These are phyloP conservation scores for Andrena cerasifolii DNA, from an alignment of 1,140 invertebrate species.

Conservation along the genomic window DNA sequence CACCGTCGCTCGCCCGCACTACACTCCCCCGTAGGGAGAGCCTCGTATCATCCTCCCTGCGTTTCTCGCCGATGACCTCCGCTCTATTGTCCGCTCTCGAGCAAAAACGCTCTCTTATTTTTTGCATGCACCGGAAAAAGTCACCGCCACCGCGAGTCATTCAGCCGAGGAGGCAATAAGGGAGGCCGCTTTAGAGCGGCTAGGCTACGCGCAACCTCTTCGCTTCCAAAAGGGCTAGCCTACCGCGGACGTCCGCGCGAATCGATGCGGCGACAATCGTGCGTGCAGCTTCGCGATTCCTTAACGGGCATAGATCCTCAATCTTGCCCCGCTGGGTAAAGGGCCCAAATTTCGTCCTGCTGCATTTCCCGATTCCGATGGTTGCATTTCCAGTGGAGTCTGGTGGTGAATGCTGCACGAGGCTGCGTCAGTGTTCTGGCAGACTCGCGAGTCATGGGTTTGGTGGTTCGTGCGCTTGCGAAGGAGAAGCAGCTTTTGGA, in stretches of 20 bases:
- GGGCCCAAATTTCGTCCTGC: no score
- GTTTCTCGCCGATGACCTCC: slow-evolving; percentile 76
- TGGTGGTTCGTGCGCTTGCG: no score
- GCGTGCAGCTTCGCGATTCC: no score
- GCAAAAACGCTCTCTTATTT: slow-evolving; percentile 77
- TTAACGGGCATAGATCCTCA: no score
- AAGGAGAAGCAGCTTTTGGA: no score
- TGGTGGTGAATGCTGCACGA: no score
- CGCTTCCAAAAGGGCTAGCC: not conserved
- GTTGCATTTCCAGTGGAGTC: no score
- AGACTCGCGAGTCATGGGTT: no score
- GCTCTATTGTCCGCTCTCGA: slow-evolving; percentile 69
- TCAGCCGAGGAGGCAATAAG: slow-evolving; percentile 36
- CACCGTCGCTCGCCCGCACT: not conserved
- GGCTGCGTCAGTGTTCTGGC: no score
- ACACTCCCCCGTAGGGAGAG: not conserved
- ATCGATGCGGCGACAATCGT: no score
- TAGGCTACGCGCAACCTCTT: slow-evolving; percentile 1
- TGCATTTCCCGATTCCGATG: no score
- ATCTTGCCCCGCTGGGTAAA: no score
- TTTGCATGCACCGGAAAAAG: slow-evolving; percentile 64
- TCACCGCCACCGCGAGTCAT: slow-evolving; percentile 46
- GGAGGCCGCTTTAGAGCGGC: slow-evolving; percentile 31
- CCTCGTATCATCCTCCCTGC: slow-evolving; percentile 35
- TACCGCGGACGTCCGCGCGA: not conserved